These are phyloP conservation scores for Agonopterix subpropinquella DNA, from an alignment of 2,888 invertebrate genomes.

Conservation along the genomic window DNA sequence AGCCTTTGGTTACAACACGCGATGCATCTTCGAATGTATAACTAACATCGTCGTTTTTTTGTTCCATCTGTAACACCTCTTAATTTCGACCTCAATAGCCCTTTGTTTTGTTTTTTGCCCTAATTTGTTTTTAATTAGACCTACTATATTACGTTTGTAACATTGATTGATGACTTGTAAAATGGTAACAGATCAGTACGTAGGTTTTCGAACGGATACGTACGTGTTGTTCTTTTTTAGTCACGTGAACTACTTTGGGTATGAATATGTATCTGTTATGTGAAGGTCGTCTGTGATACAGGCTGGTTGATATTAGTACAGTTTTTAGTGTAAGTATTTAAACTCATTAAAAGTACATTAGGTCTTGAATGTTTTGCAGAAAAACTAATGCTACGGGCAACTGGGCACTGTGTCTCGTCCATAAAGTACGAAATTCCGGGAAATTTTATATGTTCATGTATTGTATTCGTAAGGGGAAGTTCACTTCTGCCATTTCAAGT, in stretches of 20 bases:
- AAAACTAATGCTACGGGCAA: too few relatives aligned
- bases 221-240: slow-evolving; percentile 8
- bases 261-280: slow-evolving; percentile 3
- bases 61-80: not conserved
- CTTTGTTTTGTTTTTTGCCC: slow-evolving; percentile 23
- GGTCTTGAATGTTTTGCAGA: too few relatives aligned
- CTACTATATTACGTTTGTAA: slow-evolving; percentile 16
- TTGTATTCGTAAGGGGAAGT: too few relatives aligned
- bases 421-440: too few relatives aligned
- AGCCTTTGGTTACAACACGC: too few relatives aligned
- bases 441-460: too few relatives aligned
- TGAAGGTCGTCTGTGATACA: slow-evolving; percentile 1
- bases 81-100: slow-evolving; percentile 24
- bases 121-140: slow-evolving; percentile 12
- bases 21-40: too few relatives aligned
- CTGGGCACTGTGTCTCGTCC: too few relatives aligned
- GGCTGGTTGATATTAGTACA: too few relatives aligned
- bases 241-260: slow-evolving; percentile 4
- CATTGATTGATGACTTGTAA: slow-evolving; percentile 41
- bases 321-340: too few relatives aligned
- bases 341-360: too few relatives aligned
- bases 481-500: too few relatives aligned
- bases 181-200: slow-evolving; percentile 7
- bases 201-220: slow-evolving; percentile 5
- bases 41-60: not conserved